phyloP scores from a whole-genome alignment of 2,888 invertebrate genomes.

The Ormyrus labotus region DNA sequence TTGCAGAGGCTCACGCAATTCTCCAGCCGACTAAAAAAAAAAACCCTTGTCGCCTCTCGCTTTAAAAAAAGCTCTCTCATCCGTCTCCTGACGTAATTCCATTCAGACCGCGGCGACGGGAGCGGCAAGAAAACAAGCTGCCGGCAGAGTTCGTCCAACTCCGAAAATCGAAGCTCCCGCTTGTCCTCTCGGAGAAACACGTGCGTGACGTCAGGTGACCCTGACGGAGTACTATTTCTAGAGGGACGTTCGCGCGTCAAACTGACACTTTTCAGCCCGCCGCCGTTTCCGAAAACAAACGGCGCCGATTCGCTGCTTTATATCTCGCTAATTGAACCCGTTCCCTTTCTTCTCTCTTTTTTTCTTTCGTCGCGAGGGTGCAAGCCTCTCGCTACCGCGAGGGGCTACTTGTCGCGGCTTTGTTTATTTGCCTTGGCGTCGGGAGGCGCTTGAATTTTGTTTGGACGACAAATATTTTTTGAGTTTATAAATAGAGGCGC shows the following conservation, averaged over 20 bases:
- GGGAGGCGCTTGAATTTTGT: no score
- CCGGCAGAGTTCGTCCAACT: slow-evolving; percentile 29
- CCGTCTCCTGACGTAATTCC: no score
- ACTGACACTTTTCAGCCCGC: slow-evolving; percentile 30
- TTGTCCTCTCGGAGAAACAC: slow-evolving; percentile 2
- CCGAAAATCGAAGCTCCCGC: slow-evolving; percentile 23
- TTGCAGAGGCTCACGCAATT: no score
- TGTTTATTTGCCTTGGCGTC: no score
- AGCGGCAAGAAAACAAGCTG: no score
- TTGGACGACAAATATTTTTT: no score
- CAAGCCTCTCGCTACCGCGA: no score
- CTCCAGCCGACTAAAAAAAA: background rate
- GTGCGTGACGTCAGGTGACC: slow-evolving; percentile 62
- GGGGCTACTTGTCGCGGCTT: no score
- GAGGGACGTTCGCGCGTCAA: slow-evolving; percentile 31
- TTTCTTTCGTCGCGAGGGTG: background rate
- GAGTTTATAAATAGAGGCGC: no score
- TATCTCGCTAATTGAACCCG: slow-evolving; percentile 37
- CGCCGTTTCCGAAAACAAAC: slow-evolving; percentile 46
- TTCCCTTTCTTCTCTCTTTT: background rate
- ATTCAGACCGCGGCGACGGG: no score
- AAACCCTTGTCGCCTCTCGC: background rate
- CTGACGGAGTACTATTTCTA: slow-evolving; percentile 62
- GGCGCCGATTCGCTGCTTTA: slow-evolving; percentile 17
- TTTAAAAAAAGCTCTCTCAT: no score